Base-by-base conservation (phyloP, 2,888 invertebrate species). In the Plagodis dolabraria region DNA sequence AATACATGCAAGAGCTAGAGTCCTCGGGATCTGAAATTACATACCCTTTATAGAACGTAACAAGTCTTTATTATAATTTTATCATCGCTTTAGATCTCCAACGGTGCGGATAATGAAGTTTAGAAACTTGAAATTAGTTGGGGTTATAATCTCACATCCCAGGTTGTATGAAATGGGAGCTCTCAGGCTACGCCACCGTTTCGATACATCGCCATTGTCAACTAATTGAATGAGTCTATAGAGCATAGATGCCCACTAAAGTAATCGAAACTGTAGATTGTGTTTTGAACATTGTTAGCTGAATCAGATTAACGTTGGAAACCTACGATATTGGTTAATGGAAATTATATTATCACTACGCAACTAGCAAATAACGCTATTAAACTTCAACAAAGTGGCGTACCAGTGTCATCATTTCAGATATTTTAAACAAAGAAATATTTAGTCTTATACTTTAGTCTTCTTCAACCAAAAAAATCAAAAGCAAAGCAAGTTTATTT, bases 41-140 rank as follows among this genome's bases (percentile, higher is more conserved):
- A 60, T 48, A 48, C 56, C 53, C 40, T 65, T 63, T 64, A 65
- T 61, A 53, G 68, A 61, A 62, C 58, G 65, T 69, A 57, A 63
- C 64, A 75, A 70, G 74, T 74, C 78, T 77, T 82, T 82, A 79
- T 80, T 80, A 79, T 82, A 82, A 84, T 83, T 83, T 83, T 82
- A 84, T 83, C 80, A 80, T 82, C 82, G 79, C 82, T 81, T 84
- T 82, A 79, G 79, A 84, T 85, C 83, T 85, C 80, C 86, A 85
- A 80, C 85, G 80, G 82, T 61, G 87, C 86, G 87, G 74, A 79
- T 87, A 87, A 89, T 86, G 83, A 87, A 89, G 87, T 89, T 88
- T 80, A 76, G 80, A 83, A 89, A 89, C 89, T 88, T 88, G 83
- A 77, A 86, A 89, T 89, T 89, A 87, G 86, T 84, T 83, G 75